These are phyloP conservation scores for Eustalomyia histrio DNA, from an alignment of 2,888 invertebrate genomes.

Conservation along the genomic window DNA sequence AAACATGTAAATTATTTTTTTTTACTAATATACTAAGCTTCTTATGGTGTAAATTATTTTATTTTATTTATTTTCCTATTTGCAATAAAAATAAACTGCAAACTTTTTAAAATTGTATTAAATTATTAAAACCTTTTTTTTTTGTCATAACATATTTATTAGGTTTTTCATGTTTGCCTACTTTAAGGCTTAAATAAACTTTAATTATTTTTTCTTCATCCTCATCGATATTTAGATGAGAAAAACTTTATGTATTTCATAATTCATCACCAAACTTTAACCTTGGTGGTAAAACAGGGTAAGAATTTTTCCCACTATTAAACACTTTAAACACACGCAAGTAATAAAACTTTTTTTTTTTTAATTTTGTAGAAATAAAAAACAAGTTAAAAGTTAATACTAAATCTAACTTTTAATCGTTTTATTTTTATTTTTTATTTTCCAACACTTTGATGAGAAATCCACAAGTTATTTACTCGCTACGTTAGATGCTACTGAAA, in stretches of 20 bases:
- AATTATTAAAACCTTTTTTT: background rate
- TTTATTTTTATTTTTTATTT: background rate
- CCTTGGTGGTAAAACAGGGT: background rate
- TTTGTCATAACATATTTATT: conserved; percentile 27
- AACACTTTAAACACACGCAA: background rate
- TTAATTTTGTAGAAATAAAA: background rate
- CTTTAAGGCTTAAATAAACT: too few species aligned
- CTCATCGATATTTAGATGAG: background rate
- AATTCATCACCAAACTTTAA: background rate
- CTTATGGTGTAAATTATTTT: background rate
- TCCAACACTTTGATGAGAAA: background rate
- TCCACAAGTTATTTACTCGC: conserved; percentile 35
- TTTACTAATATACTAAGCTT: background rate
- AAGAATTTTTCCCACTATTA: background rate
- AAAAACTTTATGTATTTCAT: background rate
- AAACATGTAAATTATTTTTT: conserved; percentile 8
- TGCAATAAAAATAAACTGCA: background rate
- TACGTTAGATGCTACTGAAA: conserved; percentile 55
- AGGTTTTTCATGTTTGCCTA: conserved; percentile 35
- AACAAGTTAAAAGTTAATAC: conserved; percentile 2
- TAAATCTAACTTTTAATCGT: background rate
- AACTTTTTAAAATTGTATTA: background rate
- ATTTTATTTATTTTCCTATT: background rate
- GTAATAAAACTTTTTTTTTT: background rate
- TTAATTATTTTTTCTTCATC: too few species aligned